Percentiles rank a stretch among this genome's conserved stretches.
phyloP scores from a whole-genome alignment of 53 echinoderm and acorn worm species.

The Zoroaster sp. region DNA sequence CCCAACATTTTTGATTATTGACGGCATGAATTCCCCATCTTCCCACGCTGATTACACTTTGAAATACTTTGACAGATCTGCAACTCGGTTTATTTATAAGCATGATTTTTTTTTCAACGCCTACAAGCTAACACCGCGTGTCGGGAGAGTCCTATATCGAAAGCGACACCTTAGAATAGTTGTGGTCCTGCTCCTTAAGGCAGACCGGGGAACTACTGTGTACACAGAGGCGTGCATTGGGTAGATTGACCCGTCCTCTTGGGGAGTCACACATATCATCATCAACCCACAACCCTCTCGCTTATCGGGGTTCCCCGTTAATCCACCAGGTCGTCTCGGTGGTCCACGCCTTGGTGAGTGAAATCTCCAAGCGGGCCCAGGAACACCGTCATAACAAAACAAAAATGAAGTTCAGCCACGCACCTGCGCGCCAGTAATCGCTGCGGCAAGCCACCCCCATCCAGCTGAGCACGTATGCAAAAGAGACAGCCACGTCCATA shows the following conservation, averaged over 20 bases:
- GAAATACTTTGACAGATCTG: too few species aligned
- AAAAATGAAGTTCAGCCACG: not conserved
- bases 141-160: too few species aligned
- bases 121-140: too few species aligned
- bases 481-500: not conserved
- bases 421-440: constrained; percentile 43
- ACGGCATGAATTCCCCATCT: too few species aligned
- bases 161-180: too few species aligned
- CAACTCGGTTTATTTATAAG: too few species aligned
- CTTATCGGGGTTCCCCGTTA: not conserved
- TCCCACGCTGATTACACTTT: too few species aligned
- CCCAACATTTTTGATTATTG: not conserved
- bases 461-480: not conserved
- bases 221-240: too few species aligned
- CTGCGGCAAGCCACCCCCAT: constrained; percentile 8
- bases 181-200: too few species aligned
- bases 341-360: not conserved
- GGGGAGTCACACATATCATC: not conserved
- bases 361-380: not conserved
- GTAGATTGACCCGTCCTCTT: too few species aligned
- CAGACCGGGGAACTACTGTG: too few species aligned
- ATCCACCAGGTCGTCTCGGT: not conserved
- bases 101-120: too few species aligned
- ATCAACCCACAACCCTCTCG: not conserved
- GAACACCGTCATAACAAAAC: not conserved